Conservation (phyloP, 2,797 vertebrate genomes). For the Urosaurus nigricauda region DNA sequence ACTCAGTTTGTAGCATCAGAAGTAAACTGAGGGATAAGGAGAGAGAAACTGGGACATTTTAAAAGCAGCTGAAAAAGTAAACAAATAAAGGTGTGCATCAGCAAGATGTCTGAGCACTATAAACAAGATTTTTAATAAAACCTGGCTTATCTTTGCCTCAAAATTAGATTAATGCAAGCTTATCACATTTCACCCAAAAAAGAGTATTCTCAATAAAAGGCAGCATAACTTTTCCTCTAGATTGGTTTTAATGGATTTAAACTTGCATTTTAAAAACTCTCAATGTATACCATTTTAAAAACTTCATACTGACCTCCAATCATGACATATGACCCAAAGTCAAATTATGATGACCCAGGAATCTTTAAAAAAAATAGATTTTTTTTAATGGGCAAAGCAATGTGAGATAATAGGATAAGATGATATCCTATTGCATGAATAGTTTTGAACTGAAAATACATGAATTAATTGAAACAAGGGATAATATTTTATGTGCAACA, state of each 20-base stretch:
- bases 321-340: neutral
- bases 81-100: neutral
- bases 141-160: neutral
- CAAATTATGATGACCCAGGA: neutral
- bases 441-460: neutral
- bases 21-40: no score
- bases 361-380: no score
- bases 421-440: neutral
- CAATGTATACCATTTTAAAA: neutral
- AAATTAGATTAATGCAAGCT: neutral
- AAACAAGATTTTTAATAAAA: neutral
- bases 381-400: neutral
- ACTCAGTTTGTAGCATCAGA: no score
- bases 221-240: neutral
- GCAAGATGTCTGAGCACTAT: neutral
- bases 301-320: neutral
- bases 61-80: no score
- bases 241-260: neutral
- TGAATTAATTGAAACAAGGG: slow-evolving; percentile 17
- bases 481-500: neutral
- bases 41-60: no score
- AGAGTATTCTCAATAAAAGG: neutral
- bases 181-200: neutral
- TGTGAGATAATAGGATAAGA: neutral
- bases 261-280: neutral